These are phyloP conservation scores for Sialia sialis DNA, from an alignment of 2,113 vertebrate genomes.

Conservation along the genomic window DNA sequence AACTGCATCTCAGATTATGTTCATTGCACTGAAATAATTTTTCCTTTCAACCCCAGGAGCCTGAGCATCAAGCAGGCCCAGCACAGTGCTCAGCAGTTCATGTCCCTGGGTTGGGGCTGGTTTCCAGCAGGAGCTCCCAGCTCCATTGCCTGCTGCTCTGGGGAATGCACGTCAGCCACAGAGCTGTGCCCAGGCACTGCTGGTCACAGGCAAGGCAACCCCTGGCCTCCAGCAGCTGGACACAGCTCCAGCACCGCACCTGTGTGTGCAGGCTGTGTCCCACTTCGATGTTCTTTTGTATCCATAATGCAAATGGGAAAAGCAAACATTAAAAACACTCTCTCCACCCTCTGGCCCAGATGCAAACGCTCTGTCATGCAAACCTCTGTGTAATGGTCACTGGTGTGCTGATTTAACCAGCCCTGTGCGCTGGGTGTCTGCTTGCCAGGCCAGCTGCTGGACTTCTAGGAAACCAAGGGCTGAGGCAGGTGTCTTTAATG, in stretches of 20 bases:
- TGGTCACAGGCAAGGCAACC: neutral
- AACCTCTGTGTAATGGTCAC: neutral
- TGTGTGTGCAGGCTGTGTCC: accelerated
- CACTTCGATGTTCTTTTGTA: accelerated
- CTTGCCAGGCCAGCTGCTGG: neutral
- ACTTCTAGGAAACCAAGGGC: neutral
- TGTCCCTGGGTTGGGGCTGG: neutral
- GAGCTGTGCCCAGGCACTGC: neutral
- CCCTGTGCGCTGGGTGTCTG: neutral
- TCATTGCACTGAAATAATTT: neutral
- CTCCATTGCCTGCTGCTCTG: accelerated
- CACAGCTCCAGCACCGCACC: neutral
- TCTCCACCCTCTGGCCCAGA: neutral
- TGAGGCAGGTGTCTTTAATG: neutral
- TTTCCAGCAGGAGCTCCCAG: neutral
- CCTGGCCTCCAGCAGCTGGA: neutral
- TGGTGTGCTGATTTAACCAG: neutral
- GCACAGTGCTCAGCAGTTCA: accelerated
- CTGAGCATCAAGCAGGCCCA: neutral
- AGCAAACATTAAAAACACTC: neutral
- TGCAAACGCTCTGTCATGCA: accelerated
- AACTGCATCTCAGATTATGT: neutral
- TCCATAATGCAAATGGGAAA: neutral
- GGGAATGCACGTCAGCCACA: neutral
- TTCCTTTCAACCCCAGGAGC: neutral